Conservation (phyloP, 2,888 invertebrate species). For the Slavum lentiscoides region DNA sequence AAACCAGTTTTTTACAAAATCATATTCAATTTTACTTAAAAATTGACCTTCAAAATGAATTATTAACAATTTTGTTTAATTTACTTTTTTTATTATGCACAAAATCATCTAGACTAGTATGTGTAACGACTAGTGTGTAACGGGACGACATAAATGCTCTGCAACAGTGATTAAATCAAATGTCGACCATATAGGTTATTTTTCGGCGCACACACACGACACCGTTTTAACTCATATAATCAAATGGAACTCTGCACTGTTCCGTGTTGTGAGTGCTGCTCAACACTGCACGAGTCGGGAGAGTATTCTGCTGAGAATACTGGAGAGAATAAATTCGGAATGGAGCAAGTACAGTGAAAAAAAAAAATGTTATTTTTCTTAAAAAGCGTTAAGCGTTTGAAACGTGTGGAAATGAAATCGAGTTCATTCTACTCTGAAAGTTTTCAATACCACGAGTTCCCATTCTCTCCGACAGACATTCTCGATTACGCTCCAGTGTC, state of each 20-base stretch:
- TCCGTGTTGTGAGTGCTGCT: too few relatives aligned
- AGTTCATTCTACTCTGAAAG: conserved; percentile 14
- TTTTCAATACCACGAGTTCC: conserved; percentile 17
- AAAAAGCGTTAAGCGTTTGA: not conserved
- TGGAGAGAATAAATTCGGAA: too few relatives aligned
- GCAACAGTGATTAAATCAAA: not conserved
- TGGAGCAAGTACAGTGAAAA: conserved; percentile 34
- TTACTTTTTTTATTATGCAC: conserved; percentile 5
- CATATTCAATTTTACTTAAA: too few relatives aligned
- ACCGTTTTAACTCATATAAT: not conserved
- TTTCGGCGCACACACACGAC: not conserved
- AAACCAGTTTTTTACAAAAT: too few relatives aligned
- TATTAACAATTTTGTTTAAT: too few relatives aligned
- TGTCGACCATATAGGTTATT: conserved; percentile 2
- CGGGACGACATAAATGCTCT: not conserved
- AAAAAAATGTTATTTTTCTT: conserved; percentile 14
- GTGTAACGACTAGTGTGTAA: conserved; percentile 6
- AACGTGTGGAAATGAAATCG: conserved; percentile 31
- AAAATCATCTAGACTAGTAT: not conserved
- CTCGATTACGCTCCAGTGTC: not conserved
- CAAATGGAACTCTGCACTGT: too few relatives aligned
- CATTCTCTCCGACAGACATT: not conserved
- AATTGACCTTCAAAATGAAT: too few relatives aligned
- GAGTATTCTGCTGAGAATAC: not conserved
- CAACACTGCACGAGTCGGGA: too few relatives aligned